Percentiles rank a stretch among this genome's conserved stretches.
phyloP scores from a whole-genome alignment of 2,797 vertebrate species.

The Characodon lateralis region DNA sequence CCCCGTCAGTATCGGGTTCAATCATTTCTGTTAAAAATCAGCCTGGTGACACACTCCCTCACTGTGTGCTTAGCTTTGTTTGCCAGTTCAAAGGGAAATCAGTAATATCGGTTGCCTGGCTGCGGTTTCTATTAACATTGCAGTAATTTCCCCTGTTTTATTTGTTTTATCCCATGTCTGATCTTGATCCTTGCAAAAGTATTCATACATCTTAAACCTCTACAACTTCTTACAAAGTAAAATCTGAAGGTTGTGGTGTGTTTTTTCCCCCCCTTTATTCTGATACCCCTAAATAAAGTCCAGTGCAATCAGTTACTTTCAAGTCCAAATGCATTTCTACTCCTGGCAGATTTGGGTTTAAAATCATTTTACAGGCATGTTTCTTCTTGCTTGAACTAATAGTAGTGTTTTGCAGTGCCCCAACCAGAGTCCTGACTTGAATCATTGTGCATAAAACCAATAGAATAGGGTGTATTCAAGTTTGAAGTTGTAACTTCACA shows the following conservation, averaged over 20 bases:
- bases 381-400: neutral
- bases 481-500: too few relatives aligned
- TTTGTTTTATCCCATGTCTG: neutral
- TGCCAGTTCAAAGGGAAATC: neutral
- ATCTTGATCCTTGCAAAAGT: too few relatives aligned
- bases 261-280: neutral
- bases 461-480: too few relatives aligned
- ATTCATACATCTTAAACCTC: too few relatives aligned
- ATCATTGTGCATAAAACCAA: too few relatives aligned
- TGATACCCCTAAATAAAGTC: neutral
- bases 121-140: neutral
- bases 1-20: neutral
- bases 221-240: neutral
- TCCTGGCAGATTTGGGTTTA: neutral
- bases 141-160: neutral
- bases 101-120: neutral
- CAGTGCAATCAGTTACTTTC: neutral
- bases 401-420: neutral
- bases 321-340: neutral
- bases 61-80: slow-evolving; percentile 3
- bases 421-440: neutral
- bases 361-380: neutral
- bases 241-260: neutral
- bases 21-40: neutral
- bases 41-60: neutral